Evolutionary conservation across 2,113 vertebrate species (phyloP), one percentile per base, ranked within the genome.

Genomic region (Amblyornis subalaris): DNA sequence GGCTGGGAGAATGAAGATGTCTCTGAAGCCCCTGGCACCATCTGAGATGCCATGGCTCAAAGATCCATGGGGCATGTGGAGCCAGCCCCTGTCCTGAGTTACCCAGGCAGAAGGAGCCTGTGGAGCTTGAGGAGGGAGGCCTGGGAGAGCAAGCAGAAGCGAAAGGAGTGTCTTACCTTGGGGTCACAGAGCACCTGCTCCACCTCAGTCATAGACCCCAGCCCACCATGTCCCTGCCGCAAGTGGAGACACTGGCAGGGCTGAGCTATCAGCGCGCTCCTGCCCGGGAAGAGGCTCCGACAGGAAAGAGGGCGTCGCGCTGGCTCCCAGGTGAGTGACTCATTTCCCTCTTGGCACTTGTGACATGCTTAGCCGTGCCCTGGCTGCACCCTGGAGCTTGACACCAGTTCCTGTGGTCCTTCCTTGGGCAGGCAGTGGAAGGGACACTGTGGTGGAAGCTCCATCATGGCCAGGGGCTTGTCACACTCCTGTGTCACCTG

Each of bases 331-430:
- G 94, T 94, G 71, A 20, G 66, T 96, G 96, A 96, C 74, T 96
- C 96, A 96, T 85, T 96, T 96, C 92, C 96, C 82, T 79, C 92
- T 65, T 83, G 78, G 92, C 88, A 38, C 62, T 72, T 36, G 61
- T 3, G 2, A 65, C 83, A 38, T 1, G 25, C 61, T 64, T 13
- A 19, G 81, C 72, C 20, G 0, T 58, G 90, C 58, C 77, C 89
- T 3, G 9, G 42, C 85, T 85, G 89, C 40, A 0, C 81, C 36
- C 74, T 78, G 54, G 44, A 71, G 51, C 40, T 22, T 6, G 9
- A 80, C 89, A 74, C 64, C 0, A 1, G 20, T n/a, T 40, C 70
- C 62, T 14, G 4, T 3, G 4, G 40, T 50, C n/a, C 75, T 76
- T 88, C 75, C 86, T 69, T 0, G 4, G 47, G 78, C 51, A 15